A percentile compares a stretch with the other conserved stretches of the same genome.
phyloP scores from a whole-genome alignment of 2,888 invertebrate species.

The Conus canariensis region DNA sequence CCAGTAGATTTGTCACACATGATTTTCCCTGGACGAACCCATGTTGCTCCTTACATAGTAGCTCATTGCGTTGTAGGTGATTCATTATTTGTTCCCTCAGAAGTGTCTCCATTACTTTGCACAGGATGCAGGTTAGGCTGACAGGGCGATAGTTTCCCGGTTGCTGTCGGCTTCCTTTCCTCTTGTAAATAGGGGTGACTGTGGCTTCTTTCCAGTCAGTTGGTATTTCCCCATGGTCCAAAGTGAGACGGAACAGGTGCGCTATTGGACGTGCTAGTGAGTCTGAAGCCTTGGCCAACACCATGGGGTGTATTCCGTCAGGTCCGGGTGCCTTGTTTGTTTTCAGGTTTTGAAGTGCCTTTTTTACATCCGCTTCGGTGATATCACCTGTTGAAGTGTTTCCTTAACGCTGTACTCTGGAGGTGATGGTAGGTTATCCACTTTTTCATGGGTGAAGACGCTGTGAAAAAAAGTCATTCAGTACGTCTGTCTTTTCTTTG shows the following conservation, averaged over 20 bases:
- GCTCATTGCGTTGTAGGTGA: no score
- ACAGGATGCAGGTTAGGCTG: no score
- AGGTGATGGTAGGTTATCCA: background rate
- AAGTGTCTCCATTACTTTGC: no score
- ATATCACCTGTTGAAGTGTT: background rate
- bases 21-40: no score
- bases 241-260: background rate
- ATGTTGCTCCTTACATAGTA: no score
- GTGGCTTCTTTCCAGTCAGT: background rate
- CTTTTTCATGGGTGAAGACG: background rate
- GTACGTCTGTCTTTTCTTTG: background rate
- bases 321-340: background rate
- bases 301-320: background rate
- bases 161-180: background rate
- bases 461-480: background rate
- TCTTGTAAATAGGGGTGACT: background rate
- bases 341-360: background rate
- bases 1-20: no score
- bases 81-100: no score
- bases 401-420: background rate
- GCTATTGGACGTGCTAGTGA: background rate
- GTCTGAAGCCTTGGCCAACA: background rate
- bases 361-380: background rate
- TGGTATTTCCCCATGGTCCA: background rate
- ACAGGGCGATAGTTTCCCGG: background rate